Percentiles rank a stretch among this genome's conserved stretches.
Evolutionary conservation across 2,113 vertebrate species (phyloP).

Genomic region (Bos javanicus): DNA sequence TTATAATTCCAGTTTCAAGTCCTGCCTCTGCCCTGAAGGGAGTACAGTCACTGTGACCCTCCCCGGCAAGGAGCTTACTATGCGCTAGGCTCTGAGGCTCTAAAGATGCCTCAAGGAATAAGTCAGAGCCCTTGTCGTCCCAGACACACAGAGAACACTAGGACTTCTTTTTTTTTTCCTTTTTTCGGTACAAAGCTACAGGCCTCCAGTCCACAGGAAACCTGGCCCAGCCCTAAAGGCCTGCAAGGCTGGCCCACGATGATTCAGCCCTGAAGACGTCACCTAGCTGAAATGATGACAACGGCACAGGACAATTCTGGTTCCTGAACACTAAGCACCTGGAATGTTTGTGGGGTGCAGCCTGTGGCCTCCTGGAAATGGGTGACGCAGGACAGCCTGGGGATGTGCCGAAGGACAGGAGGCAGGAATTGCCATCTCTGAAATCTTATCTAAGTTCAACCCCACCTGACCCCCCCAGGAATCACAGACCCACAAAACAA

Average conservation of each 20-base stretch:
- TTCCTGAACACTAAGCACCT: background rate
- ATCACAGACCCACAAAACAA: background rate
- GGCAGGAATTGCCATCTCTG: background rate
- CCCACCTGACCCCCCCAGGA: background rate
- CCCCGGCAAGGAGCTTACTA: background rate
- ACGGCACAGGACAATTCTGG: too few relatives aligned
- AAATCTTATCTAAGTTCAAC: background rate
- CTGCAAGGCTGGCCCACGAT: rapidly evolving
- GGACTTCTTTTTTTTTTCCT: background rate
- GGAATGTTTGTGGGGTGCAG: background rate
- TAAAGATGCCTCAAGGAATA: background rate
- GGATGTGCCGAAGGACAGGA: background rate
- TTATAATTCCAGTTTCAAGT: background rate
- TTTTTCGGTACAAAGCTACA: background rate
- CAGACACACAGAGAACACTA: background rate
- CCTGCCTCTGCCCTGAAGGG: background rate
- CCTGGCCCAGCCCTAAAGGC: background rate
- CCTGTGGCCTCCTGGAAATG: background rate
- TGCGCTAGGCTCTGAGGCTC: background rate
- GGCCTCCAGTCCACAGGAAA: background rate
- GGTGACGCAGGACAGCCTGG: background rate
- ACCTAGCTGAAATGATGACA: background rate
- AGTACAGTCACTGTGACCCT: background rate
- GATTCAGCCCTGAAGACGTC: background rate
- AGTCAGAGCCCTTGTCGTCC: too few relatives aligned